Evolutionary conservation across 2,797 vertebrate genomes (phyloP).

Genomic region (Girardinus metallicus): DNA sequence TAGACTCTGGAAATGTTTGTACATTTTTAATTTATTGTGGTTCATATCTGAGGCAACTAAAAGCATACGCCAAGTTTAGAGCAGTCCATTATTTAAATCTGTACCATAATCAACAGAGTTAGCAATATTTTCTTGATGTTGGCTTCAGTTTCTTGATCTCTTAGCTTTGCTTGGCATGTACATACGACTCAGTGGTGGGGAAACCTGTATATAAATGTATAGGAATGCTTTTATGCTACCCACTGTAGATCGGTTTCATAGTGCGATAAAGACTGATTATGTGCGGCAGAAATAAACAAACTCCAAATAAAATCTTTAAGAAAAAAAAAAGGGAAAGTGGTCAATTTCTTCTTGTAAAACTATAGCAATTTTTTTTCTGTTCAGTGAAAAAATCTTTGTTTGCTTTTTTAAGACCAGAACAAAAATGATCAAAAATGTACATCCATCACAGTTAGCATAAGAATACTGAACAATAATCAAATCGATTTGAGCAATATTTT

Average conservation of each 20-base stretch:
- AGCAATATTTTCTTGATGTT: slow-evolving; percentile 1
- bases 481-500: not conserved
- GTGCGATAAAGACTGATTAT: slow-evolving; percentile 31
- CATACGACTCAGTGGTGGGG: slow-evolving; percentile 48
- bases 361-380: not conserved
- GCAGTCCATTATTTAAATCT: not conserved
- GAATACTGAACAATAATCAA: not conserved
- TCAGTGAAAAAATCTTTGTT: not conserved
- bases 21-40: slow-evolving; percentile 1
- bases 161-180: slow-evolving; percentile 49
- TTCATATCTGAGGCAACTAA: slow-evolving; percentile 15
- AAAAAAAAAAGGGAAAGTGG: not conserved
- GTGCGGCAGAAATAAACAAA: slow-evolving; percentile 56
- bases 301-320: slow-evolving; percentile 12
- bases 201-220: slow-evolving; percentile 77
- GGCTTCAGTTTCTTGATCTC: slow-evolving; percentile 26
- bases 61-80: slow-evolving; percentile 13
- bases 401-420: not conserved
- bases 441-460: not conserved
- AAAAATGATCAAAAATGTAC: not conserved
- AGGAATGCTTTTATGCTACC: slow-evolving; percentile 60
- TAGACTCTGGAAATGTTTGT: slow-evolving; percentile 10
- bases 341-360: not conserved
- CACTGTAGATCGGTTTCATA: slow-evolving; percentile 46
- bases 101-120: no score